These are phyloP conservation scores for Saccostrea glomerata DNA, from an alignment of 1,140 invertebrate genomes.

Conservation along the genomic window DNA sequence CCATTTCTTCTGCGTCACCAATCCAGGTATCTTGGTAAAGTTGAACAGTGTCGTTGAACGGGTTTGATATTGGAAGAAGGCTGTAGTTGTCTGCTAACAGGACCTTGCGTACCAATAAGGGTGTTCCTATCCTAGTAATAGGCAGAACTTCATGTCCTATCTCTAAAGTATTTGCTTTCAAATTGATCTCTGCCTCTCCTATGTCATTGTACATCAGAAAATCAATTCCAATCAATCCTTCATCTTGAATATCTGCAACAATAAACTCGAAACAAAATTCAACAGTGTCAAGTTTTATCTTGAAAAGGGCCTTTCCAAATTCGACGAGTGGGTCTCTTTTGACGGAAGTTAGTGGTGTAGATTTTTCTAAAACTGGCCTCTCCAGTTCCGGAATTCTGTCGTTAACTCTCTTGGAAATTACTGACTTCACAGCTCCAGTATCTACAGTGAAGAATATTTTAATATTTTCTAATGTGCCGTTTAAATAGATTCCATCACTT, in stretches of 20 bases:
- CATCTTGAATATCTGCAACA: constrained; percentile 51
- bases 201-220: constrained; percentile 1
- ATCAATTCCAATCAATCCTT: constrained; percentile 45
- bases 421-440: constrained; percentile 47
- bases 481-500: constrained; percentile 42
- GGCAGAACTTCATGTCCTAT: not conserved
- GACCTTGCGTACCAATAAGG: constrained; percentile 29
- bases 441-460: constrained; percentile 47
- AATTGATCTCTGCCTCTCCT: constrained; percentile 33
- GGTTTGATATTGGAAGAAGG: constrained; percentile 26
- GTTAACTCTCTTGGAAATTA: constrained; percentile 33
- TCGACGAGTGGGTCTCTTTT: not conserved
- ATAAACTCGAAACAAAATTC: constrained; percentile 23
- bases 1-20: constrained; percentile 32
- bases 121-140: constrained; percentile 33
- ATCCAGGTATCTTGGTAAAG: constrained; percentile 34
- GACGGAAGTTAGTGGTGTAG: constrained; percentile 28
- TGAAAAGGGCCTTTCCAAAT: constrained; percentile 18
- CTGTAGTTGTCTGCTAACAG: not conserved
- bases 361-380: constrained; percentile 39
- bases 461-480: constrained; percentile 32
- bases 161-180: constrained; percentile 17
- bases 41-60: not conserved
- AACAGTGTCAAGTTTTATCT: not conserved
- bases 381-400: constrained; percentile 39